These are phyloP conservation scores for Acanthisitta chloris DNA, from an alignment of 2,113 vertebrate genomes.

Conservation along the genomic window DNA sequence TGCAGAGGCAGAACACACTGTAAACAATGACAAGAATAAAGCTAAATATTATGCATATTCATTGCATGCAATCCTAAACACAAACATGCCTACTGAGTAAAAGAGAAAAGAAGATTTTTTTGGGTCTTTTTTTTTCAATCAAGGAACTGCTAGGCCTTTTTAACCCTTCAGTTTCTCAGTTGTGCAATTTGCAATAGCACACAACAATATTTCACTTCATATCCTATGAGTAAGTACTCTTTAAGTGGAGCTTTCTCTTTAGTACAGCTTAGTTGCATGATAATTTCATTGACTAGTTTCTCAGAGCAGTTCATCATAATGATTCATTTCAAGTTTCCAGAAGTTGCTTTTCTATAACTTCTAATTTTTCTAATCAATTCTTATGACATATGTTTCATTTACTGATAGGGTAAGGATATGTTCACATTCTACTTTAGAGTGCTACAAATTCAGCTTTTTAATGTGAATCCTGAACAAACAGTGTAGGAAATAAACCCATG, in stretches of 20 bases:
- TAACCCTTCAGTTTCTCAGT: background rate
- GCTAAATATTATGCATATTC: slow-evolving; percentile 54
- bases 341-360: background rate
- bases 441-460: background rate
- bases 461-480: background rate
- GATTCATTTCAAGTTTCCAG: background rate
- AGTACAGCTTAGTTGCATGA: background rate
- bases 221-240: background rate
- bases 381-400: background rate
- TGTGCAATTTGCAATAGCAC: background rate
- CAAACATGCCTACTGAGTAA: background rate
- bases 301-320: background rate
- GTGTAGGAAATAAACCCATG: background rate
- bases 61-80: slow-evolving; percentile 15
- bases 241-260: background rate
- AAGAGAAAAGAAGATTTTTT: background rate
- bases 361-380: background rate
- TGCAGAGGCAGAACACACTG: background rate
- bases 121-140: background rate
- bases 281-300: background rate
- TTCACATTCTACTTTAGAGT: background rate
- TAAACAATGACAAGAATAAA: slow-evolving; percentile 50
- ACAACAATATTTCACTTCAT: background rate
- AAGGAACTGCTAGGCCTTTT: background rate
- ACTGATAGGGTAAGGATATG: background rate